Percentiles rank a stretch among this genome's conserved stretches.
Evolutionary conservation across 2,113 vertebrate genomes (phyloP).

Genomic region (Tinamus guttatus): DNA sequence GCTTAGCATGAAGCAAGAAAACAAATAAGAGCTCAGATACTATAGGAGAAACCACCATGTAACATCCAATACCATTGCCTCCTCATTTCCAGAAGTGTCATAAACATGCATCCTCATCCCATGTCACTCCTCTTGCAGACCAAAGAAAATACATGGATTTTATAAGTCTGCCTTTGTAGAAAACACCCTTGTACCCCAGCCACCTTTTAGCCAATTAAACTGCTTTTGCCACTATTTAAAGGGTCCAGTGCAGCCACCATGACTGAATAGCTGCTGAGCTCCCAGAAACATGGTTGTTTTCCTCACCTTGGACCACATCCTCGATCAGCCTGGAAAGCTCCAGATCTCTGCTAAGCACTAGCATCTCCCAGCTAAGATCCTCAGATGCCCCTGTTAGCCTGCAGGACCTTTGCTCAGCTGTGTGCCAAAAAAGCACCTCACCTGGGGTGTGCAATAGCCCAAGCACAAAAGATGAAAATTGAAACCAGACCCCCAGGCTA

Average conservation of each 20-base stretch:
- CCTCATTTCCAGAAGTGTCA: not conserved
- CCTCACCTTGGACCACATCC: not conserved
- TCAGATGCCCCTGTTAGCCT: not conserved
- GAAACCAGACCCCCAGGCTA: not conserved
- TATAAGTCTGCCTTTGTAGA: fast-evolving
- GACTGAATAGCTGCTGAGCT: not conserved
- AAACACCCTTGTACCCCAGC: not conserved
- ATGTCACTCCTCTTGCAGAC: not conserved
- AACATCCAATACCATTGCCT: not conserved
- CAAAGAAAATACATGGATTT: not conserved
- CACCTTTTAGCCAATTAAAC: not conserved
- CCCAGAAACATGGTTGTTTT: not conserved
- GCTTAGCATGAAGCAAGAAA: not conserved
- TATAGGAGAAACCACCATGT: not conserved
- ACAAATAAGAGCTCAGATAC: not conserved
- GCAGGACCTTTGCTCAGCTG: too few species aligned
- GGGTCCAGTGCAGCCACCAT: not conserved
- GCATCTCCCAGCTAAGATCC: not conserved
- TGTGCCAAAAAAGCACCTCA: not conserved
- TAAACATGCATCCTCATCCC: not conserved
- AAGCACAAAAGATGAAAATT: not conserved
- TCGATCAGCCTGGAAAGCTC: fast-evolving
- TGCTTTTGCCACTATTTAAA: not conserved
- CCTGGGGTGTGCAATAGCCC: fast-evolving
- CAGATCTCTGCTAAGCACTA: not conserved